A percentile compares a stretch with the other conserved stretches of the same genome.
Evolutionary conservation across 2,797 vertebrate species (phyloP).

Genomic region (Oreochromis mossambicus): DNA sequence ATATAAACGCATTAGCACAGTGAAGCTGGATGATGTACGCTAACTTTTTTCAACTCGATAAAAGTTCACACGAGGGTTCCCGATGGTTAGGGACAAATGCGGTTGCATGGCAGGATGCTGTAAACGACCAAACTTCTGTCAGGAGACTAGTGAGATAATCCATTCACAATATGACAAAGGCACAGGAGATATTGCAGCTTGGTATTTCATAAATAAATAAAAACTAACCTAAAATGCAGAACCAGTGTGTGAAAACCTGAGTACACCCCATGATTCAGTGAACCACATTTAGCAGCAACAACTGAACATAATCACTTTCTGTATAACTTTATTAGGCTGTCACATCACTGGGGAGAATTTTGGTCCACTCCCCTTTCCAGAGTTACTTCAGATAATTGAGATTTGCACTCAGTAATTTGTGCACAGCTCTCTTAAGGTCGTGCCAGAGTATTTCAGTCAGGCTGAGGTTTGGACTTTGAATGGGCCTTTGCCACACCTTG

Average conservation of each 20-base stretch:
- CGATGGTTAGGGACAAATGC: neutral
- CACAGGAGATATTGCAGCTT: neutral
- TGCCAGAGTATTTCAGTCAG: neutral
- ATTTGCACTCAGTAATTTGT: neutral
- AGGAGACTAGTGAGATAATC: neutral
- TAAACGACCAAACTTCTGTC: neutral
- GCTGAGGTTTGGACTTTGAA: neutral
- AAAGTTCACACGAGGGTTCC: neutral
- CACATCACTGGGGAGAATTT: neutral
- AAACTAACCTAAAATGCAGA: neutral
- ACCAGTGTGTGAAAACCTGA: neutral
- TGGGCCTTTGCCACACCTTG: neutral
- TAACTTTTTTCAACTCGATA: neutral
- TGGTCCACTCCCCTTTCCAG: accelerated
- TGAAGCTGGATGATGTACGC: neutral
- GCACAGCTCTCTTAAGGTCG: neutral
- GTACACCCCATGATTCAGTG: neutral
- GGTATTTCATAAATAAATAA: neutral
- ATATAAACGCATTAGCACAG: neutral
- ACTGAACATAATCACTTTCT: neutral
- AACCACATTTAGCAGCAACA: neutral
- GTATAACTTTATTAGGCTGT: neutral
- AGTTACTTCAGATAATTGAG: neutral
- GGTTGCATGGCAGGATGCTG: neutral
- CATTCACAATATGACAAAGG: neutral